Percentiles rank a stretch among this genome's conserved stretches.
Conservation (phyloP, 2,888 invertebrate species). For the Ligdia adustata region DNA sequence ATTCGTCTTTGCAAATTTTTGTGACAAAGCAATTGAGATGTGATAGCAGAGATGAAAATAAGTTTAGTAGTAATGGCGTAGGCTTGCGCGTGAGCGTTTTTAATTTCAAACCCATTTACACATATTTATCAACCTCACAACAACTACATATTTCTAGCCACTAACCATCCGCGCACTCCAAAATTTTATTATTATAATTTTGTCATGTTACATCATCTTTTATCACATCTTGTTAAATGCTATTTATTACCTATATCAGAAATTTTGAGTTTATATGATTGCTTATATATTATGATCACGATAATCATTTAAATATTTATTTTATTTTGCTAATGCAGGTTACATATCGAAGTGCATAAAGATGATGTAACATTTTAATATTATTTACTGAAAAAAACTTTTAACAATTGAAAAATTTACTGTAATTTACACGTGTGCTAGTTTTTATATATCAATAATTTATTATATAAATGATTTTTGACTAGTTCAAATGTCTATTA, state of each 20-base stretch:
- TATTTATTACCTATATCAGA: background rate
- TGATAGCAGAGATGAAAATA: constrained; percentile 1
- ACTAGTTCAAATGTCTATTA: constrained; percentile 38
- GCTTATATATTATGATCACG: constrained; percentile 1
- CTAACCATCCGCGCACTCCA: constrained; percentile 20
- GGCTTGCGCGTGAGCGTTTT: constrained; percentile 18
- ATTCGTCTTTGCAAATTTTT: background rate
- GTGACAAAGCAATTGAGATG: constrained; percentile 5
- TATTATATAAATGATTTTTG: constrained; percentile 28
- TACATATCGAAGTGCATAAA: background rate
- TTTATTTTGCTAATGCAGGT: background rate
- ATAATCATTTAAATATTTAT: background rate
- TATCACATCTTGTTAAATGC: constrained; percentile 1
- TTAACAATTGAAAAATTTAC: constrained; percentile 14
- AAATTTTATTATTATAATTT: constrained; percentile 6
- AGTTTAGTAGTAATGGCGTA: background rate
- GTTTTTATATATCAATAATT: constrained; percentile 26
- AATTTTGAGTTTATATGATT: background rate
- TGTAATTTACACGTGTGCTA: constrained; percentile 26
- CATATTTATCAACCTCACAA: constrained; percentile 22
- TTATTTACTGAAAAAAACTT: constrained; percentile 10
- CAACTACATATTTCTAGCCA: constrained; percentile 30
- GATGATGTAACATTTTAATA: constrained; percentile 21
- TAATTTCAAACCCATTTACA: constrained; percentile 12
- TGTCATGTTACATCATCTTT: constrained; percentile 19